A percentile compares a stretch with the other conserved stretches of the same genome.
Conservation (phyloP, 2,113 vertebrate species). For the Panthera uncia region DNA sequence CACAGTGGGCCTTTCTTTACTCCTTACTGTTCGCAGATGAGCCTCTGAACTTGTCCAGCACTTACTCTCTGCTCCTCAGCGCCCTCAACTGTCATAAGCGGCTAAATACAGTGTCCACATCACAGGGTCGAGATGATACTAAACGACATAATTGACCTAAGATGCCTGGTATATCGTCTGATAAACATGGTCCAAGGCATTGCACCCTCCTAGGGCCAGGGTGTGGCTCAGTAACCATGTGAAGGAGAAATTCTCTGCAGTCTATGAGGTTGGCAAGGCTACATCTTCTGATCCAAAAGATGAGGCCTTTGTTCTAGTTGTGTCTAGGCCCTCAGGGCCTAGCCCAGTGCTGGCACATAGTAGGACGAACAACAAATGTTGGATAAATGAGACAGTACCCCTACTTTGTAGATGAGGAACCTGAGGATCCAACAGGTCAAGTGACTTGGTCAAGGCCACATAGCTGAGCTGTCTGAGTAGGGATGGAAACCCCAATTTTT, state of each 20-base stretch:
- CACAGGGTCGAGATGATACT: neutral
- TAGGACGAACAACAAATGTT: neutral
- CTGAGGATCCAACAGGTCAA: neutral
- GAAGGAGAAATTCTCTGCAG: neutral
- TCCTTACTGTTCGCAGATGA: neutral
- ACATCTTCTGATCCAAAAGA: neutral
- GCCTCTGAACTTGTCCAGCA: neutral
- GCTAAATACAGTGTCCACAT: neutral
- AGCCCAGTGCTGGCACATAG: neutral
- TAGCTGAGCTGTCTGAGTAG: neutral
- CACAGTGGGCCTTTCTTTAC: neutral
- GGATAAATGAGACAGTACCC: neutral
- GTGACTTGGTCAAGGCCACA: neutral
- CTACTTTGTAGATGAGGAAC: neutral
- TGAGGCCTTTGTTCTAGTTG: neutral
- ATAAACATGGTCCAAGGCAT: neutral
- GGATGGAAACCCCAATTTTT: neutral
- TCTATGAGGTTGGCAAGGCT: neutral
- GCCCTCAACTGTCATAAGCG: neutral
- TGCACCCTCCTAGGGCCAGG: neutral
- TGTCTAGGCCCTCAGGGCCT: neutral
- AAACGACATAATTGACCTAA: neutral
- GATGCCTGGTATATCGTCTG: neutral
- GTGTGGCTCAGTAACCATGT: neutral
- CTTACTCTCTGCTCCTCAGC: neutral